A percentile compares a stretch with the other conserved stretches of the same genome.
Evolutionary conservation across 2,888 invertebrate genomes (phyloP).

Genomic region (Pollenia amentaria): DNA sequence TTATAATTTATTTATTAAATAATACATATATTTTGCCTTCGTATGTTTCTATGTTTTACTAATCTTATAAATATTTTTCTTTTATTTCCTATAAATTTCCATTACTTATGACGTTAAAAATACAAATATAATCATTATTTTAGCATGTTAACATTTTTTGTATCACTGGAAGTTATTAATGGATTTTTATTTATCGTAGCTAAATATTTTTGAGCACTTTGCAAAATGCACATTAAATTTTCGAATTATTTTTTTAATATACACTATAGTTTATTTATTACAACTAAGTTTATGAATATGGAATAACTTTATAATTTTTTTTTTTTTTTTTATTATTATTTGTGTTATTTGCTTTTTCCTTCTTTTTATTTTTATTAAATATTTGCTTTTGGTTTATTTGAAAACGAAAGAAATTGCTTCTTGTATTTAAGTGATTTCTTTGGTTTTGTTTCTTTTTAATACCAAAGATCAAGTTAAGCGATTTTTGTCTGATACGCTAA

Average conservation of each 20-base stretch:
- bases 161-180: neutral
- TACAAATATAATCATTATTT: constrained; percentile 1
- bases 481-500: constrained; percentile 80
- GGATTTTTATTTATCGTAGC: neutral
- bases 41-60: constrained; percentile 6
- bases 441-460: constrained; percentile 30
- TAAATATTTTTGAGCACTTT: constrained; percentile 22
- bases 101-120: neutral
- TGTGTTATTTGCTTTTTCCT: constrained; percentile 42
- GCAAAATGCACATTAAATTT: constrained; percentile 41
- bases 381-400: constrained; percentile 28
- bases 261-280: constrained; percentile 20
- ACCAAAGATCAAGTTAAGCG: constrained; percentile 63
- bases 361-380: constrained; percentile 27
- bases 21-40: neutral
- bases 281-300: constrained; percentile 13
- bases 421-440: constrained; percentile 18
- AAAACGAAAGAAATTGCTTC: constrained; percentile 29
- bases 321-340: constrained; percentile 32
- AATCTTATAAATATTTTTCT: neutral
- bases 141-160: constrained; percentile 33
- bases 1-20: neutral
- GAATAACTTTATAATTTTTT: constrained; percentile 40
- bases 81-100: constrained; percentile 21
- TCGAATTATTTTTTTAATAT: constrained; percentile 4